phyloP scores from a whole-genome alignment of 2,888 invertebrate genomes.

The Nephrotoma appendiculata region DNA sequence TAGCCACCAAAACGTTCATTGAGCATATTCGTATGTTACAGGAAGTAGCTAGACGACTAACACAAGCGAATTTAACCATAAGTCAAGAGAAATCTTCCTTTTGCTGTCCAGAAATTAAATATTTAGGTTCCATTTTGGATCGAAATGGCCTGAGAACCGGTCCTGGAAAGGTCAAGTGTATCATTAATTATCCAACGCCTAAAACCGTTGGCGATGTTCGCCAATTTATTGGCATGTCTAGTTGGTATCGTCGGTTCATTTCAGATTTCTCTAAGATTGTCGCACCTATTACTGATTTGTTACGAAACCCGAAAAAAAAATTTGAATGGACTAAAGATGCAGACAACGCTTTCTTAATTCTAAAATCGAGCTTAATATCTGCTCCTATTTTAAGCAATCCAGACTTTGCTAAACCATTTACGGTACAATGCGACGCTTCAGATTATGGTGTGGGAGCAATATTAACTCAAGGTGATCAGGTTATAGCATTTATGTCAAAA shows the following conservation, averaged over 20 bases:
- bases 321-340: too few relatives aligned
- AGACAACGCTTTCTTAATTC: too few relatives aligned
- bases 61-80: not conserved
- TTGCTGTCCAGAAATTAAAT: not conserved
- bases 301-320: too few relatives aligned
- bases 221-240: not conserved
- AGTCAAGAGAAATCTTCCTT: not conserved
- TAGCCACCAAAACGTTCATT: not conserved
- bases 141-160: not conserved
- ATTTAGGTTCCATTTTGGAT: not conserved
- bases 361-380: too few relatives aligned
- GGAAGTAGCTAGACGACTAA: not conserved
- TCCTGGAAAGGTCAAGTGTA: not conserved
- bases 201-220: too few relatives aligned
- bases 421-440: constrained; percentile 15
- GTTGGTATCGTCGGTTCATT: not conserved
- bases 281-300: too few relatives aligned
- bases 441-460: constrained; percentile 12
- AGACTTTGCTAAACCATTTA: too few relatives aligned
- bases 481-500: constrained; percentile 14
- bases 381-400: too few relatives aligned
- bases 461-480: constrained; percentile 10
- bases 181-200: not conserved
- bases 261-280: too few relatives aligned
- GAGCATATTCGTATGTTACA: not conserved